Evolutionary conservation across 2,113 vertebrate genomes (phyloP).

Genomic region (Ailurus styani): DNA sequence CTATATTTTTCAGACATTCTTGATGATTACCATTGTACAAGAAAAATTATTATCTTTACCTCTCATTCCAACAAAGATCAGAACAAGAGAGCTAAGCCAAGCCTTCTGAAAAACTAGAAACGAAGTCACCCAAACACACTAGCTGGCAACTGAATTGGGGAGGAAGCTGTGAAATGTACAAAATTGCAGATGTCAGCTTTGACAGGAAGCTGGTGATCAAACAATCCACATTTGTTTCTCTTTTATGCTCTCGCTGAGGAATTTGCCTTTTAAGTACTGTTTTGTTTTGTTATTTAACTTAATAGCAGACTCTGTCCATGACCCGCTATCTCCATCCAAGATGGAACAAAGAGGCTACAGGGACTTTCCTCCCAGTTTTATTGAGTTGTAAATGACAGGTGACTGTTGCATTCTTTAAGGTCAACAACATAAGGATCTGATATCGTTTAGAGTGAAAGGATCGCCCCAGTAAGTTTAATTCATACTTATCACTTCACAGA

Average conservation of each 20-base stretch:
- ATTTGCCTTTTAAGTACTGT: conserved; percentile 7
- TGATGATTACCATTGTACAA: background rate
- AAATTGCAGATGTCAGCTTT: conserved; percentile 1
- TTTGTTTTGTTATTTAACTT: background rate
- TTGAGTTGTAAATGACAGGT: background rate
- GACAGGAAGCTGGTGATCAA: conserved; percentile 33
- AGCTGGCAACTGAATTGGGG: background rate
- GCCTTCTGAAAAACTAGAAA: background rate
- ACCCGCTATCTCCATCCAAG: background rate
- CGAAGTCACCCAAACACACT: background rate
- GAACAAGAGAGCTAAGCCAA: background rate
- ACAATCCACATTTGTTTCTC: conserved; percentile 27
- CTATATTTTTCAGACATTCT: background rate
- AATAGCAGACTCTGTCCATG: background rate
- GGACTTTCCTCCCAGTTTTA: background rate
- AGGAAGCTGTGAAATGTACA: background rate
- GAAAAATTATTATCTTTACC: background rate
- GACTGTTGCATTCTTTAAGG: background rate
- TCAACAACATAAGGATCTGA: background rate
- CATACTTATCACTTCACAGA: background rate
- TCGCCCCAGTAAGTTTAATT: background rate
- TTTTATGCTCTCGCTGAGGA: background rate
- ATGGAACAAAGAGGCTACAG: background rate
- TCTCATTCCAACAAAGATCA: background rate
- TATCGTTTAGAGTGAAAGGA: background rate